A percentile compares a stretch with the other conserved stretches of the same genome.
Evolutionary conservation across 1,140 invertebrate genomes (phyloP).

Genomic region (Macrotrachela quadricornifera): DNA sequence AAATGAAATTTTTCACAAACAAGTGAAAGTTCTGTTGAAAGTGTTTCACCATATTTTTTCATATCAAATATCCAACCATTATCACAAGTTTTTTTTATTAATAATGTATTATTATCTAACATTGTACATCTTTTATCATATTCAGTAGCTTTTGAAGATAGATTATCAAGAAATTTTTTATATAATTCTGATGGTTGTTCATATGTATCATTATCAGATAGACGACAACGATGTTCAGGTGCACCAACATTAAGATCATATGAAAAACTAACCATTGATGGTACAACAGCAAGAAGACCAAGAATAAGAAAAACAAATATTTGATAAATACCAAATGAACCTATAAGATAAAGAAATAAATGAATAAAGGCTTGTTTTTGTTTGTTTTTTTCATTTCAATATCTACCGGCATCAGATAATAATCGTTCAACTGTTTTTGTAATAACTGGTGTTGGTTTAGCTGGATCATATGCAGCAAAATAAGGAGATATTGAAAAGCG

Average conservation of each 20-base stretch:
- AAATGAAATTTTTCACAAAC: neutral
- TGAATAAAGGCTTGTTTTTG: no score
- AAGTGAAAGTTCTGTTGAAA: neutral
- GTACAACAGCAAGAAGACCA: constrained; percentile 42
- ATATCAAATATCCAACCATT: neutral
- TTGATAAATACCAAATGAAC: constrained; percentile 71
- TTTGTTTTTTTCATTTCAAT: no score
- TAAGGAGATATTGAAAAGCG: no score
- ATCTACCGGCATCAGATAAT: no score
- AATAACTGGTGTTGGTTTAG: no score
- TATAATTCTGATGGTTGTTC: neutral
- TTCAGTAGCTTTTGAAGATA: no score
- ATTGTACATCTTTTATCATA: no score
- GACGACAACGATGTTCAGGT: constrained; percentile 8
- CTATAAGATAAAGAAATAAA: constrained; percentile 16
- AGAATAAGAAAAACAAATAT: constrained; percentile 57
- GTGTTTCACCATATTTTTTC: neutral
- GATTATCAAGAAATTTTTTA: no score
- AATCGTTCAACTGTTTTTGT: no score
- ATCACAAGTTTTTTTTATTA: no score
- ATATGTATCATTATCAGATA: neutral
- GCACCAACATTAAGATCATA: constrained; percentile 40
- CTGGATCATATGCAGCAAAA: no score
- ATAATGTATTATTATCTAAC: no score
- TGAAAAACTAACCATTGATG: constrained; percentile 51